Evolutionary conservation across 2,888 invertebrate species (phyloP).

Genomic region (Isoperla grammatica): DNA sequence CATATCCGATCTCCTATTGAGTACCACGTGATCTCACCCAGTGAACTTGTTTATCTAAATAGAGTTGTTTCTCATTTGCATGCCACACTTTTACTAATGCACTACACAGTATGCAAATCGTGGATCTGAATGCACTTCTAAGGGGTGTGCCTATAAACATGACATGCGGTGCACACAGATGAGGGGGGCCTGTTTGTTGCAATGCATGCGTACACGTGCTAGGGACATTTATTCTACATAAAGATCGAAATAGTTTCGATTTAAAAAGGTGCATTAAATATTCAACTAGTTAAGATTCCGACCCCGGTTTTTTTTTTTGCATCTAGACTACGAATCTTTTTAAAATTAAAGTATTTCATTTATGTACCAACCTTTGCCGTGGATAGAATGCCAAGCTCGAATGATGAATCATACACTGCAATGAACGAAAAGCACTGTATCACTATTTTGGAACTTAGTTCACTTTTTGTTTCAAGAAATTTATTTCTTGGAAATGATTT

Average conservation of each 20-base stretch:
- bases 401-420: constrained; percentile 30
- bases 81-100: constrained; percentile 6
- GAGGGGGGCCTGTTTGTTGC: too few relatives aligned
- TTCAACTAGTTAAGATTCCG: constrained; percentile 7
- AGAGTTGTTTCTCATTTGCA: constrained; percentile 13
- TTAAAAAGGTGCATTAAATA: neutral
- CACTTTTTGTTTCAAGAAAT: too few relatives aligned
- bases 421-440: constrained; percentile 19
- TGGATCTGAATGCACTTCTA: neutral
- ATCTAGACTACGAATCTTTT: neutral
- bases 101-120: constrained; percentile 7
- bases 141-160: neutral
- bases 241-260: constrained; percentile 1
- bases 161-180: too few relatives aligned
- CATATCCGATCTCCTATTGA: too few relatives aligned
- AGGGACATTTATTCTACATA: neutral
- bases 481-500: neutral
- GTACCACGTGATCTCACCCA: too few relatives aligned
- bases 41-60: constrained; percentile 1
- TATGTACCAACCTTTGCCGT: constrained; percentile 29
- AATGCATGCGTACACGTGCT: neutral
- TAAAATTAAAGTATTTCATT: neutral
- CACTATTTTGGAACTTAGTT: constrained; percentile 1
- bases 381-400: constrained; percentile 29
- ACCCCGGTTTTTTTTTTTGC: constrained; percentile 15